Base-by-base conservation (phyloP, 92 coral and sea anemone species). In the Anthopleura xanthogrammica region DNA sequence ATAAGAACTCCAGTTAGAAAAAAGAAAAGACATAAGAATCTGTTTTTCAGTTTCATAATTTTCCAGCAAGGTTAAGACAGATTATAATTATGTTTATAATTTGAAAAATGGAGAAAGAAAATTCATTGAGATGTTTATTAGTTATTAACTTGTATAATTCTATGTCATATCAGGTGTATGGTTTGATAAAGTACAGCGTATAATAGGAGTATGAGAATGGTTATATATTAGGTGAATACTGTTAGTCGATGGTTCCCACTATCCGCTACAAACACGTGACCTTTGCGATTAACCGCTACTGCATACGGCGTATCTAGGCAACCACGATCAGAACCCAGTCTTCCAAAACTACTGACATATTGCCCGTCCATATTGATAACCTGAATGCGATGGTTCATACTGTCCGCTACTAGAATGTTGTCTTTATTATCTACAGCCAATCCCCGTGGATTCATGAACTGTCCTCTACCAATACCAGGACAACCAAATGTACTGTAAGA, bases 181-280 rank as follows among this genome's bases (percentile, higher is more conserved):
- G 10, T n/a, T 62, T 62, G 29, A 62, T 20, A 20, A 62, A 62
- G 29, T 20, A 23, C 4, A 62, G 1, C n/a, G 56, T 16, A 14
- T 39, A 50, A 6, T 36, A 50, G 42, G 39, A 17, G 54, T 22
- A 40, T 11, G 14, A 0, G 43, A 79, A 2, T 39, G 19, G 72
- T 20, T 14, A 17, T 29, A 29, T 29, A 29, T 83, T 62, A 93
- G 0, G 95, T 92, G 81, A 95, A 94, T 29, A 86, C 81, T 43
- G 95, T 87, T 52, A 95, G 60, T 14, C 98, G 94, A 84, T 95
- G 94, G 57, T 95, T 95, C 50, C 98, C 95, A 52, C 93, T 87
- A 48, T 95, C 98, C 48, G 97, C 98, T 42, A 95, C 93, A 54
- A 94, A 80, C 90, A 90, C 97, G 80, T 87, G 95, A 79, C 96